Base-by-base conservation (phyloP, 2,797 vertebrate species). In the Chaunax sp. region DNA sequence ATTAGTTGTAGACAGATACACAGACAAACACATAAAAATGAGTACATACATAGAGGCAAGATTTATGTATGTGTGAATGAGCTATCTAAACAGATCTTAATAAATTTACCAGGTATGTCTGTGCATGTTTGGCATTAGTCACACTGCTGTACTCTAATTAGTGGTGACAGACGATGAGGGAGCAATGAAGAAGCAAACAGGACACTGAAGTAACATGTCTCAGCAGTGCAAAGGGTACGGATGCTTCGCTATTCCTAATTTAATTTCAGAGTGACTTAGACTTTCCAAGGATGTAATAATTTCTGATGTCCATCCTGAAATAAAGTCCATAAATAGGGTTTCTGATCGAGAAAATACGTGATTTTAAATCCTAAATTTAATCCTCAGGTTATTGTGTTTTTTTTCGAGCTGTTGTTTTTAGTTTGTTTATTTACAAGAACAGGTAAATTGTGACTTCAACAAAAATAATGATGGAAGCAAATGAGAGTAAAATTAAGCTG, bases 141-240 rank as follows among this genome's bases (percentile, higher is more conserved):
- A 69, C 44, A 55, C 23, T 19, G 50, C 35, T 37, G 60, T 14
- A 26, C 20, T 62, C 19, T 53, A 64, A 87, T 78, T 57, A 77
- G 67, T 46, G 69, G 82, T 89, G 88, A 88, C 82, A 86, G 78
- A 81, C 77, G 72, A 83, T 15, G 53, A 73, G 78, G 53, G 66
- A 66, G 58, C 67, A 63, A 60, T 44, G 49, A 53, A 69, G 84
- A 80, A 49, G 47, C 70, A 78, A 76, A 84, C 72, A 60, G 19
- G 45, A 18, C 64, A 72, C 25, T 23, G 61, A 71, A 71, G 84
- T 69, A 57, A 37, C 47, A 53, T 62, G 72, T 81, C 64, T 87
- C 69, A 77, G 79, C 65, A 72, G 77, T 78, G 83, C 78, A 57
- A 78, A 81, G 77, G 80, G 70, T 20, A 23, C 3, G 10, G 12